These are phyloP conservation scores for Drosophila robusta DNA, from an alignment of 2,888 invertebrate genomes.

Conservation along the genomic window DNA sequence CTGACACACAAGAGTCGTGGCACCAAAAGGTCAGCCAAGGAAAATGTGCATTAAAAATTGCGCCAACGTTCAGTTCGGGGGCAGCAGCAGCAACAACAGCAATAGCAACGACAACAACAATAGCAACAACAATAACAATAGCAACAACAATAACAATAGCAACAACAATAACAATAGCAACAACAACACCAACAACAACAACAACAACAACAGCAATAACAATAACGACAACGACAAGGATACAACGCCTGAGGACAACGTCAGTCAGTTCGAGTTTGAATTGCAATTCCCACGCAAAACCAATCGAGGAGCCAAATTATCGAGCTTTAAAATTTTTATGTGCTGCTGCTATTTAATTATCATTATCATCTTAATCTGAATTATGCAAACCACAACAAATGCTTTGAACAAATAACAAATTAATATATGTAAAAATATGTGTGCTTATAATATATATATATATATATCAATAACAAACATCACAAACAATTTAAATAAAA, in stretches of 20 bases:
- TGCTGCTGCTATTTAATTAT: slow-evolving; percentile 74
- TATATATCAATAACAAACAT: not conserved
- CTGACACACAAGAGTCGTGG: slow-evolving; percentile 38
- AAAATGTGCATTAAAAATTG: slow-evolving; percentile 76
- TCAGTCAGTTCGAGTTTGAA: slow-evolving; percentile 47
- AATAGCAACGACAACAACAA: slow-evolving; percentile 18
- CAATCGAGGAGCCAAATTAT: slow-evolving; percentile 41
- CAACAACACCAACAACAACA: slow-evolving; percentile 11
- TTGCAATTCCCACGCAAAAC: slow-evolving; percentile 60
- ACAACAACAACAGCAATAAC: not conserved
- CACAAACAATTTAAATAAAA: not conserved
- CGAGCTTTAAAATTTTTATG: slow-evolving; percentile 71
- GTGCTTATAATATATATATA: not conserved
- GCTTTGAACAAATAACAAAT: not conserved
- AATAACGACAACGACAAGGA: slow-evolving; percentile 17
- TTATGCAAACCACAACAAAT: not conserved
- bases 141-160: no score
- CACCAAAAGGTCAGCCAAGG: slow-evolving; percentile 49
- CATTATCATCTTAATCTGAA: slow-evolving; percentile 64
- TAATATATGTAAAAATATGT: not conserved
- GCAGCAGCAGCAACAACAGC: slow-evolving; percentile 25
- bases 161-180: not conserved
- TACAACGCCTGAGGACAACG: slow-evolving; percentile 37
- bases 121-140: slow-evolving; percentile 3
- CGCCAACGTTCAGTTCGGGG: slow-evolving; percentile 49